Evolutionary conservation across 2,888 invertebrate species (phyloP).

Genomic region (Scaptomyza cyrtandrae): DNA sequence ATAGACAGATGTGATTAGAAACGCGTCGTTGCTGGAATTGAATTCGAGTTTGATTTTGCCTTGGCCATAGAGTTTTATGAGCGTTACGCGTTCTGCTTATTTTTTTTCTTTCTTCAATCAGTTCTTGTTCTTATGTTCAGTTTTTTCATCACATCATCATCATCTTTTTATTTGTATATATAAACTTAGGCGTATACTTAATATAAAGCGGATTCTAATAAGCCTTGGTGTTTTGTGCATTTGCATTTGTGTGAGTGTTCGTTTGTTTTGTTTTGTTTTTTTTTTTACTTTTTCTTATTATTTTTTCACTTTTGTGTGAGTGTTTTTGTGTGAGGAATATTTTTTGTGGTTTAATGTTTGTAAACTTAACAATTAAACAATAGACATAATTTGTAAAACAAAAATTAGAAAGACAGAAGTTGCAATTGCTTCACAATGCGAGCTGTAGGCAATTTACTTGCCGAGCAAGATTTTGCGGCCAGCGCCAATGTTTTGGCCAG

Average conservation of each 20-base stretch:
- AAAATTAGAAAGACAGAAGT: slow-evolving; percentile 30
- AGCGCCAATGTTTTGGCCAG: slow-evolving; percentile 95
- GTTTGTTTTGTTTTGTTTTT: slow-evolving; percentile 35
- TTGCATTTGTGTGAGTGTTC: slow-evolving; percentile 60
- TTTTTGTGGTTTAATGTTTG: slow-evolving; percentile 58
- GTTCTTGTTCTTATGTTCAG: slow-evolving; percentile 11
- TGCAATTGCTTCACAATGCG: slow-evolving; percentile 18
- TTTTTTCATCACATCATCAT: slow-evolving; percentile 48
- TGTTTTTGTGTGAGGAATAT: slow-evolving; percentile 65
- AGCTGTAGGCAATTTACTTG: slow-evolving; percentile 87
- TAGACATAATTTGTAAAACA: slow-evolving; percentile 41
- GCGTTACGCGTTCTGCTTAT: slow-evolving; percentile 32
- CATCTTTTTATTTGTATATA: slow-evolving; percentile 71
- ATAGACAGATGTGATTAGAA: slow-evolving; percentile 39
- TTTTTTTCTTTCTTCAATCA: slow-evolving; percentile 7
- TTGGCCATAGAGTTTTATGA: slow-evolving; percentile 27
- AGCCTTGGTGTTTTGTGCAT: slow-evolving; percentile 46
- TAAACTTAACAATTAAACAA: slow-evolving; percentile 61
- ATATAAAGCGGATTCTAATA: slow-evolving; percentile 55
- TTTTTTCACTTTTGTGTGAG: slow-evolving; percentile 43
- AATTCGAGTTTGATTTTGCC: slow-evolving; percentile 25
- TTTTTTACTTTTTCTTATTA: slow-evolving; percentile 25
- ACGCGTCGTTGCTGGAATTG: slow-evolving; percentile 37
- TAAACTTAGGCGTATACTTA: slow-evolving; percentile 82
- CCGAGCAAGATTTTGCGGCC: slow-evolving; percentile 95